These are phyloP conservation scores for Perognathus longimembris DNA, from an alignment of 2,113 vertebrate genomes.

Conservation along the genomic window DNA sequence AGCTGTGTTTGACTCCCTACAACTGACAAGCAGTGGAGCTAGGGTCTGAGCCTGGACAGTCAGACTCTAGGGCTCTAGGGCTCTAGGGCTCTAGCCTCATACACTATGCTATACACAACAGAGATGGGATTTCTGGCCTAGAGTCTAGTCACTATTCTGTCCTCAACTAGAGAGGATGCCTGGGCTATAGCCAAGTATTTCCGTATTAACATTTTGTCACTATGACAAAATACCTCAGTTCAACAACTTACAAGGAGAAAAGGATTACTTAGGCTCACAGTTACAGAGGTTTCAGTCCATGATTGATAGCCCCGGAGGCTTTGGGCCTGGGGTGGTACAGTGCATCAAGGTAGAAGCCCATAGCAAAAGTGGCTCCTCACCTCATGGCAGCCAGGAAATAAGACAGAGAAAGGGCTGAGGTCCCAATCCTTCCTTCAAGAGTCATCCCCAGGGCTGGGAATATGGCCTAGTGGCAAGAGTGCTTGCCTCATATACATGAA, in stretches of 20 bases:
- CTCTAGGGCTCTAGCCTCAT: not conserved
- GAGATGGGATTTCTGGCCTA: not conserved
- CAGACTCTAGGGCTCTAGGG: not conserved
- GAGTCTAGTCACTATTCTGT: not conserved
- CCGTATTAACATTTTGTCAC: too few species aligned
- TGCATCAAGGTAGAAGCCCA: not conserved
- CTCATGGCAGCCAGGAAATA: not conserved
- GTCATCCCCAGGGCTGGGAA: too few species aligned
- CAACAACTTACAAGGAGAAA: not conserved
- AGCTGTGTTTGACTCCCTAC: rapidly evolving
- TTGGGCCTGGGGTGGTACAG: not conserved
- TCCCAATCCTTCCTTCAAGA: not conserved
- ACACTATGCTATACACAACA: not conserved
- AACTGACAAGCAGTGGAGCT: not conserved
- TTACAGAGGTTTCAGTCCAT: not conserved
- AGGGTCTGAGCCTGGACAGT: not conserved
- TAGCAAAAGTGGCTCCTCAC: not conserved
- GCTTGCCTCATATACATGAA: too few species aligned
- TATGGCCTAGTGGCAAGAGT: too few species aligned
- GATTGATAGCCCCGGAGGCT: not conserved
- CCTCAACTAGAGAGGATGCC: not conserved
- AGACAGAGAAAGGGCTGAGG: not conserved
- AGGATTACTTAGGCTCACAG: not conserved
- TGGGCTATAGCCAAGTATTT: not conserved
- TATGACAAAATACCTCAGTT: too few species aligned